Base-by-base conservation (phyloP, 35 echinoderm and acorn worm species). In the Acanthaster planci region DNA sequence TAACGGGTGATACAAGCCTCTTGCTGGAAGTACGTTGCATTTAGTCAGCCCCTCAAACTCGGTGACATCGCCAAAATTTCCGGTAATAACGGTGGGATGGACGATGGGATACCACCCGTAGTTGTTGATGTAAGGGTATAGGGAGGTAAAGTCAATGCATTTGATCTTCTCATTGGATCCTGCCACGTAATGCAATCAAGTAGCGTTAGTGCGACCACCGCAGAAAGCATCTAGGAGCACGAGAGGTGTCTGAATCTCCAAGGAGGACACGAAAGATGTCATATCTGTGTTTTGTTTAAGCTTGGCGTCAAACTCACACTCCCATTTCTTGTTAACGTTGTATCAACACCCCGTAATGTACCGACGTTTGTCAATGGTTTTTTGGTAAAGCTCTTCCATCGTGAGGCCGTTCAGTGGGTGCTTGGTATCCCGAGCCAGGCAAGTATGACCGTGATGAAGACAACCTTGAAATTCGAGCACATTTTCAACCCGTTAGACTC, bases 111-210 rank as follows among this genome's bases (percentile, higher is more conserved):
- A 86, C 23, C 38, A 91, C 7, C 82, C 87, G 16, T 85, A 85
- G 12, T 90, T 86, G 42, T 90, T 90, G 39, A 84, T 77, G 37
- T 52, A 85, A 0, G 87, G 87, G 36, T 90, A 93, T 10, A 90
- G 52, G 54, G 76, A 81, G 51, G 80, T 42, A 55, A 93, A 59
- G 39, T 93, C 86, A 18, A 89, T 50, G 52, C 85, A 89, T 34
- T 53, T 52, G 16, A 92, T 88, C 38, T 50, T 51, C 37, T 92
- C 60, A 6, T 40, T 19, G 1, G n/a, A 9, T n/a, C 78, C 56
- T 38, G 22, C 21, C 4, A 88, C 44, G 80, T 60, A 90, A 94
- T 9, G 83, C 83, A n/a, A n/a, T n/a, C n/a, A n/a, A n/a, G n/a
- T n/a, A n/a, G n/a, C n/a, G n/a, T n/a, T n/a, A n/a, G n/a, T n/a